Conservation (phyloP, 2,888 invertebrate species). For the Caenorhabditis wallacei region DNA sequence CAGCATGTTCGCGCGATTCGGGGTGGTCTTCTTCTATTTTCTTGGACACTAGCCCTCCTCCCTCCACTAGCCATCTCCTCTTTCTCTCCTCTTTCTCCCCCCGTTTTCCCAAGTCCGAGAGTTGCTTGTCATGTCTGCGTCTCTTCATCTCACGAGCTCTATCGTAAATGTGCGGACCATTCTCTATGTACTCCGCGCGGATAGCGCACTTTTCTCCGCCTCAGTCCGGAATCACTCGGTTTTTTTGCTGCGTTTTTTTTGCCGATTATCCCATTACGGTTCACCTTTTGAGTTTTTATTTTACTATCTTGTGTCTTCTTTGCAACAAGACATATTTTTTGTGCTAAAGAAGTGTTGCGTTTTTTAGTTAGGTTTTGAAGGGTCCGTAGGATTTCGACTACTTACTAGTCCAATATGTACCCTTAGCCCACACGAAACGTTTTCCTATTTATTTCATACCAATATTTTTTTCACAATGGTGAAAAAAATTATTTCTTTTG, state of each 20-base stretch:
- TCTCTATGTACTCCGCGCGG: slow-evolving; percentile 46
- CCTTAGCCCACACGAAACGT: background rate
- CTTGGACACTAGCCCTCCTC: slow-evolving; percentile 50
- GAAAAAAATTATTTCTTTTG: no score
- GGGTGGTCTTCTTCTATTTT: slow-evolving; percentile 57
- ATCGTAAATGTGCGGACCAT: slow-evolving; percentile 26
- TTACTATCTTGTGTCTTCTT: slow-evolving; percentile 9
- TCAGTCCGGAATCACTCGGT: slow-evolving; percentile 44
- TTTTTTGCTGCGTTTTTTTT: slow-evolving; percentile 20
- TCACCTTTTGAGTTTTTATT: slow-evolving; percentile 21
- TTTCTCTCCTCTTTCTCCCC: slow-evolving; percentile 11
- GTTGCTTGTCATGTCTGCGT: slow-evolving; percentile 25
- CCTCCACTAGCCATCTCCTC: slow-evolving; percentile 5
- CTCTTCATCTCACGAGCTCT: slow-evolving; percentile 10
- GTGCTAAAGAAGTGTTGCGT: slow-evolving; percentile 9
- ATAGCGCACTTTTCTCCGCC: slow-evolving; percentile 32
- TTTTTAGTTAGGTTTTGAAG: background rate
- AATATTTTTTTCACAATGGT: no score
- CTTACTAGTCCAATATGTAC: background rate
- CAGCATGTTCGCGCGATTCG: slow-evolving; percentile 64
- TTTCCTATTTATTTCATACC: background rate
- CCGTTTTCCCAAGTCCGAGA: slow-evolving; percentile 22
- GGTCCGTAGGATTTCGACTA: background rate
- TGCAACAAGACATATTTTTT: slow-evolving; percentile 30
- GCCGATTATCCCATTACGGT: slow-evolving; percentile 58